Evolutionary conservation across 2,797 vertebrate species (phyloP).

Genomic region (Adrianichthys oophorus): DNA sequence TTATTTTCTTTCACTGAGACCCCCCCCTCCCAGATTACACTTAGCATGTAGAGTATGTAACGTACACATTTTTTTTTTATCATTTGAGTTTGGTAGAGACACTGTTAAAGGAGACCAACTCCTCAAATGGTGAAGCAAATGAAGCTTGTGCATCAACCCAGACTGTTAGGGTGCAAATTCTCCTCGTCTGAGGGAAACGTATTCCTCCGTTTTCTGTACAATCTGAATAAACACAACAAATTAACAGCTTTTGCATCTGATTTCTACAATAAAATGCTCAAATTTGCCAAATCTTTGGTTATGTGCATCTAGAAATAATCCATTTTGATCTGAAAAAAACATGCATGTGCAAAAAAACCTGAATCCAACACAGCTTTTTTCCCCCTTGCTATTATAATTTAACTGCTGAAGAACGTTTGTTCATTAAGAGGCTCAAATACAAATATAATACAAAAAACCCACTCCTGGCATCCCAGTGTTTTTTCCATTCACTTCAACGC

Average conservation of each 20-base stretch:
- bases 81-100: constrained; percentile 46
- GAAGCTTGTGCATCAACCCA: neutral
- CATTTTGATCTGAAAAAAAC: constrained; percentile 9
- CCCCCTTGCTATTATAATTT: constrained; percentile 15
- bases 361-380: neutral
- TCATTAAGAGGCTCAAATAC: constrained; percentile 30
- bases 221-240: constrained; percentile 56
- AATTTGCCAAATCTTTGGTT: constrained; percentile 54
- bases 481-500: constrained; percentile 42
- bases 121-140: constrained; percentile 3
- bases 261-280: constrained; percentile 19
- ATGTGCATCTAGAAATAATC: constrained; percentile 35
- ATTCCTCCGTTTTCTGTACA: constrained; percentile 44
- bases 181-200: constrained; percentile 25
- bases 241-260: constrained; percentile 26
- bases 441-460: constrained; percentile 42
- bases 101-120: too few species aligned
- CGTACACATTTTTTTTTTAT: constrained; percentile 83
- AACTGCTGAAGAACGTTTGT: constrained; percentile 23
- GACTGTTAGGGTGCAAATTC: neutral
- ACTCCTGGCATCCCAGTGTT: constrained; percentile 22
- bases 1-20: constrained; percentile 81
- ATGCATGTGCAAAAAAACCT: constrained; percentile 13
- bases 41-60: constrained; percentile 88
- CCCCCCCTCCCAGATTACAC: constrained; percentile 67